These are phyloP conservation scores for Cebus imitator DNA, from an alignment of 2,113 vertebrate species.

Conservation along the genomic window DNA sequence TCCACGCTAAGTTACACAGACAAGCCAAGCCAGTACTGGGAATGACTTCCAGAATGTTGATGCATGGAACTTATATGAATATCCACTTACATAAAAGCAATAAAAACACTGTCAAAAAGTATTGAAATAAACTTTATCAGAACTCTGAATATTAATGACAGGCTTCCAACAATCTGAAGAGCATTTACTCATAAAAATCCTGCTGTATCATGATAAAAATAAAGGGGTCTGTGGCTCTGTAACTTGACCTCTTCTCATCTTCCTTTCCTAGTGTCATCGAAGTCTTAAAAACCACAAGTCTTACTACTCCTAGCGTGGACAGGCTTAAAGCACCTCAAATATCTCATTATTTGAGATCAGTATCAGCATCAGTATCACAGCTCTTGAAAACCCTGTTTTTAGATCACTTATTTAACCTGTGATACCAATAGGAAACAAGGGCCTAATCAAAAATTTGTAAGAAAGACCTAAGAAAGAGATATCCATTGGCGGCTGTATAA, in stretches of 20 bases:
- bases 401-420: background rate
- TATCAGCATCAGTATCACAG: too few species aligned
- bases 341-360: background rate
- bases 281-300: background rate
- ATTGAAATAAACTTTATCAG: background rate
- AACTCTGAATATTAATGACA: background rate
- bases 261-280: background rate
- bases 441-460: background rate
- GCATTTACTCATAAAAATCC: background rate
- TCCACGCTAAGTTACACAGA: background rate
- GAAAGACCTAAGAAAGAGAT: background rate
- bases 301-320: background rate
- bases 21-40: background rate
- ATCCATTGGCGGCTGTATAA: too few species aligned
- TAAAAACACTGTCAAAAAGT: background rate
- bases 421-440: background rate
- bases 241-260: background rate
- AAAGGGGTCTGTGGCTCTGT: background rate
- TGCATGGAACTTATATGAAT: background rate
- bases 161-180: background rate
- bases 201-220: accelerated
- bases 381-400: background rate
- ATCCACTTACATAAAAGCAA: background rate
- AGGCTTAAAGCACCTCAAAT: background rate
- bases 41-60: background rate